Base-by-base conservation (phyloP, 2,888 invertebrate species). In the Drosophila tanythrix region DNA sequence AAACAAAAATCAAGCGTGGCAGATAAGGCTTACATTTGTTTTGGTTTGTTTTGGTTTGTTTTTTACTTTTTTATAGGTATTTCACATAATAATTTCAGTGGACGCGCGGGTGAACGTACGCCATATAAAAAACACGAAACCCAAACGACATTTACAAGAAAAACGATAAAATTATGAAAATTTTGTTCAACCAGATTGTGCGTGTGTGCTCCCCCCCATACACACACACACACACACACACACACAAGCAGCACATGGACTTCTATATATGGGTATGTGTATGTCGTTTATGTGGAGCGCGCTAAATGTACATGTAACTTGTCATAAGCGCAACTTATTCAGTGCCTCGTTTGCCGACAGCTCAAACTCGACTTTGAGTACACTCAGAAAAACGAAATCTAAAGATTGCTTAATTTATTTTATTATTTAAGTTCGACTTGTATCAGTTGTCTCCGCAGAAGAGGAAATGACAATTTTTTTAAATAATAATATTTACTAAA, bases 81-180 rank as follows among this genome's bases (percentile, higher is more conserved):
- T 86, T 86, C 88, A 86, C 74, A 85, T 84, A 79, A 86, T 82
- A 82, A 74, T 82, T 81, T 76, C 74, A 61, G 66, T 65, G 72
- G 65, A 81, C 66, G 71, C 63, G 73, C 59, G 64, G 68, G 79
- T 61, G 74, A 70, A 88, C 83, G 88, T 87, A 80, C 69, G 81
- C 61, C 70, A 68, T 74, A 67, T 66, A 81, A 71, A 56, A 46
- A 27, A 56, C 50, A 3, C 25, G 25, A 25, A 46, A 25, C 61
- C 59, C 51, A 67, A 56, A 67, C 68, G 63, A 69, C 74, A 70
- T 79, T 89, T 82, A 85, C 87, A 83, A 80, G 91, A 89, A 90
- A 89, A 85, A 59, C 89, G 88, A 89, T 91, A 87, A 89, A 91
- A 87, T 88, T 89, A 89, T 89, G 89, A 89, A 90, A 89, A 88